These are phyloP conservation scores for Octodon degus DNA, from an alignment of 2,113 vertebrate species.

Conservation along the genomic window DNA sequence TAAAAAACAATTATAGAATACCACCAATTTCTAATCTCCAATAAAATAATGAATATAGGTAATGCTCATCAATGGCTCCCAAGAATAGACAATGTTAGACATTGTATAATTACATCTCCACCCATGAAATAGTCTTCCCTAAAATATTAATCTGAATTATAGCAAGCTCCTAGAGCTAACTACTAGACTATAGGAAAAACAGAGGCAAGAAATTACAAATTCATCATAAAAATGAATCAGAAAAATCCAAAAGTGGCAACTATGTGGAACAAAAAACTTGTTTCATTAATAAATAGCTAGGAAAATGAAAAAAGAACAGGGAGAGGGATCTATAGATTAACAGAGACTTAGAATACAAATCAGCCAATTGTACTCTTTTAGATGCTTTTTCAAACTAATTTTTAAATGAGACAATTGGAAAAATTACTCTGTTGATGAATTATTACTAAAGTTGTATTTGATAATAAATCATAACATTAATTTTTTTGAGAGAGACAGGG, in stretches of 20 bases:
- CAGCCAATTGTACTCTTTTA: neutral
- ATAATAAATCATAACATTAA: neutral
- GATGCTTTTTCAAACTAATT: constrained; percentile 6
- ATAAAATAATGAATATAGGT: neutral
- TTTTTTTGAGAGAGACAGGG: neutral
- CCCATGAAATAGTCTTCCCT: constrained; percentile 12
- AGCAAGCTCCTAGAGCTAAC: neutral
- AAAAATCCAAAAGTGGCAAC: neutral
- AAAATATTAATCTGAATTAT: neutral
- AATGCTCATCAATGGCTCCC: neutral
- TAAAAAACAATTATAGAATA: neutral
- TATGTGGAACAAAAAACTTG: neutral
- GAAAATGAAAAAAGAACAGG: neutral
- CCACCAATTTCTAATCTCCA: neutral
- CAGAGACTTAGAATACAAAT: constrained; percentile 19
- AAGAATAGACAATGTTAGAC: neutral
- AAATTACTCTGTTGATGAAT: constrained; percentile 41
- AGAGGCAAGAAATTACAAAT: constrained; percentile 1
- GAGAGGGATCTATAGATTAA: neutral
- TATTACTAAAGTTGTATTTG: constrained; percentile 13
- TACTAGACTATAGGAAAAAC: neutral
- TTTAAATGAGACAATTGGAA: neutral
- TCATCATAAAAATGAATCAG: neutral
- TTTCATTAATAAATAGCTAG: constrained; percentile 5
- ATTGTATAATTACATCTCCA: neutral